These are phyloP conservation scores for Sisyra terminalis DNA, from an alignment of 2,888 invertebrate genomes.

Conservation along the genomic window DNA sequence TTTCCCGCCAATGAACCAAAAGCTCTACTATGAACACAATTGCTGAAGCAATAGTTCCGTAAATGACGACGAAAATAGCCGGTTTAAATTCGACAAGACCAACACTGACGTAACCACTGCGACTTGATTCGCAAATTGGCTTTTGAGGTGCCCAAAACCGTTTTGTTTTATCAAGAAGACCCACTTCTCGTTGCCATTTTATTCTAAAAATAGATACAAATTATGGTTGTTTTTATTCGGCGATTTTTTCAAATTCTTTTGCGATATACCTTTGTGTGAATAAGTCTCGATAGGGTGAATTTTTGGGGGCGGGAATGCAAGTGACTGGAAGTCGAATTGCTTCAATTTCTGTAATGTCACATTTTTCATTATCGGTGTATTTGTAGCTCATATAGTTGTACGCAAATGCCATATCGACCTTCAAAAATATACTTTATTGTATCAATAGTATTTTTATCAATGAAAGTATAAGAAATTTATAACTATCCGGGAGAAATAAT, in stretches of 20 bases:
- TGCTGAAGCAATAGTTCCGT: conserved; percentile 13
- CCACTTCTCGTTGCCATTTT: conserved; percentile 41
- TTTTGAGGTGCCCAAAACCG: conserved; percentile 36
- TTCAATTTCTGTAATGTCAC: conserved; percentile 38
- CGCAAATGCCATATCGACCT: conserved; percentile 34
- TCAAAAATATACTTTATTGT: too few species aligned
- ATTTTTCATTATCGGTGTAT: conserved; percentile 42
- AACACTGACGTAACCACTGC: conserved; percentile 34
- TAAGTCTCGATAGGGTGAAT: conserved; percentile 40
- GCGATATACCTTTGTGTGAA: conserved; percentile 21
- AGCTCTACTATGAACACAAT: not conserved
- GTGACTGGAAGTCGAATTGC: conserved; percentile 39
- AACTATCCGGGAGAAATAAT: too few species aligned
- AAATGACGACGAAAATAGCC: conserved; percentile 27
- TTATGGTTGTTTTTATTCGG: too few species aligned
- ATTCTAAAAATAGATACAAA: conserved; percentile 30
- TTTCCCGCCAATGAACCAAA: not conserved
- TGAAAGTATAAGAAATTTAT: too few species aligned
- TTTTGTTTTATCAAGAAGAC: conserved; percentile 32
- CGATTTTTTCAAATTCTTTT: too few species aligned
- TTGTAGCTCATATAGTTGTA: conserved; percentile 44
- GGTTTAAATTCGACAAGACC: conserved; percentile 36
- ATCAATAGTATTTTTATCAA: too few species aligned
- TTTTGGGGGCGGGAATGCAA: conserved; percentile 33
- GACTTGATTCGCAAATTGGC: conserved; percentile 32